These are phyloP conservation scores for Sphaerodactylus townsendi DNA, from an alignment of 2,113 vertebrate species.

Conservation along the genomic window DNA sequence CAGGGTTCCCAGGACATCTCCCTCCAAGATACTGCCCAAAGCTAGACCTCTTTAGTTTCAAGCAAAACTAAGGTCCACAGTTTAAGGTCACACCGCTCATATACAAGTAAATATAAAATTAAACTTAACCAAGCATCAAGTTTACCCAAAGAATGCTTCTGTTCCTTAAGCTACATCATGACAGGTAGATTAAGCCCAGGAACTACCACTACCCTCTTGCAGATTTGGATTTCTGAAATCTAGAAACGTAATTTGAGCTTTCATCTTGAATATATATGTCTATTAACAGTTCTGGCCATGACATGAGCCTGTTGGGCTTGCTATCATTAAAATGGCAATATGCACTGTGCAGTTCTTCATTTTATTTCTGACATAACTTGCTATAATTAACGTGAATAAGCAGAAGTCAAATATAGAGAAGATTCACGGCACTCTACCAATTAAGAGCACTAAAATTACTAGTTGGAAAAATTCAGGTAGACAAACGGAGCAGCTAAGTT, in stretches of 20 bases:
- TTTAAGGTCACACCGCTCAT: neutral
- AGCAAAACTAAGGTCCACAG: too few species aligned
- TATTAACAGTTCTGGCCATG: neutral
- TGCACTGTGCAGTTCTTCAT: conserved; percentile 1
- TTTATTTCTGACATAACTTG: conserved; percentile 68
- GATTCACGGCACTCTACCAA: conserved; percentile 63
- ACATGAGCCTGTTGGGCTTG: neutral
- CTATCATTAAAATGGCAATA: conserved; percentile 13
- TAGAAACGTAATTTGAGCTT: neutral
- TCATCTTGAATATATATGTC: neutral
- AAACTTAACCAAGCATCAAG: neutral
- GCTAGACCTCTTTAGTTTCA: too few species aligned
- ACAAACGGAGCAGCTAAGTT: conserved; percentile 59
- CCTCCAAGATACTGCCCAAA: too few species aligned
- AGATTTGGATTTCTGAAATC: neutral
- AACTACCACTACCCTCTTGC: neutral
- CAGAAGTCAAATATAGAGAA: conserved; percentile 61
- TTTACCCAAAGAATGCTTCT: neutral
- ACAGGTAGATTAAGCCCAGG: neutral
- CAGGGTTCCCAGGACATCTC: too few species aligned
- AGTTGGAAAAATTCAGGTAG: conserved; percentile 62
- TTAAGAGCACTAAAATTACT: conserved; percentile 69
- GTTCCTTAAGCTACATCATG: neutral
- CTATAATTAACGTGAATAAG: conserved; percentile 69
- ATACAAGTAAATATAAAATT: neutral